Conservation (phyloP, 1,140 invertebrate genomes). For the Diachasmimorpha longicaudata region DNA sequence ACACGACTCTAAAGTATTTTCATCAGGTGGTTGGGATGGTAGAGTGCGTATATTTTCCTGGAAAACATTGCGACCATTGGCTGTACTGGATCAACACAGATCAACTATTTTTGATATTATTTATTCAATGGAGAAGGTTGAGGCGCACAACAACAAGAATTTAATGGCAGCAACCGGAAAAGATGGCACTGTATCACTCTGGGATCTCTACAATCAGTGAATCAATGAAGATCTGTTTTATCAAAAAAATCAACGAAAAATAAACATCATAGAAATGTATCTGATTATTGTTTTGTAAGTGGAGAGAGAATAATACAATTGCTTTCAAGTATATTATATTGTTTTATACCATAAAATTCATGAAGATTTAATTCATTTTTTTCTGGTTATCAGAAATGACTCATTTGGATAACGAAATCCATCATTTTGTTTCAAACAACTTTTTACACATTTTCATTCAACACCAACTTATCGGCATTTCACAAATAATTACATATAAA, state of each 20-base stretch:
- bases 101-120: constrained; percentile 72
- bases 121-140: constrained; percentile 68
- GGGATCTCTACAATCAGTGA: constrained; percentile 73
- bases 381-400: background rate
- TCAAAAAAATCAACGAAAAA: background rate
- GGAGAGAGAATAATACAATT: constrained; percentile 9
- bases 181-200: constrained; percentile 75
- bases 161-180: constrained; percentile 75
- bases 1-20: constrained; percentile 76
- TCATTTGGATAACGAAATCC: background rate
- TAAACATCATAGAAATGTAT: background rate
- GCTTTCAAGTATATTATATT: constrained; percentile 11
- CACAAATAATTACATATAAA: background rate
- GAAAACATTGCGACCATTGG: constrained; percentile 77
- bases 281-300: background rate
- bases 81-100: constrained; percentile 74
- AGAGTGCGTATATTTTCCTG: constrained; percentile 78
- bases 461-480: background rate
- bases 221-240: background rate
- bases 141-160: constrained; percentile 69
- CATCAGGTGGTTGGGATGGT: constrained; percentile 78
- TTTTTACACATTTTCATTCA: background rate
- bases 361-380: background rate
- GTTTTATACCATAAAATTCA: constrained; percentile 15
- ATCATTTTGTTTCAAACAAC: background rate